A percentile compares a stretch with the other conserved stretches of the same genome.
Conservation (phyloP, 2,888 invertebrate species). For the Molorchus minor region DNA sequence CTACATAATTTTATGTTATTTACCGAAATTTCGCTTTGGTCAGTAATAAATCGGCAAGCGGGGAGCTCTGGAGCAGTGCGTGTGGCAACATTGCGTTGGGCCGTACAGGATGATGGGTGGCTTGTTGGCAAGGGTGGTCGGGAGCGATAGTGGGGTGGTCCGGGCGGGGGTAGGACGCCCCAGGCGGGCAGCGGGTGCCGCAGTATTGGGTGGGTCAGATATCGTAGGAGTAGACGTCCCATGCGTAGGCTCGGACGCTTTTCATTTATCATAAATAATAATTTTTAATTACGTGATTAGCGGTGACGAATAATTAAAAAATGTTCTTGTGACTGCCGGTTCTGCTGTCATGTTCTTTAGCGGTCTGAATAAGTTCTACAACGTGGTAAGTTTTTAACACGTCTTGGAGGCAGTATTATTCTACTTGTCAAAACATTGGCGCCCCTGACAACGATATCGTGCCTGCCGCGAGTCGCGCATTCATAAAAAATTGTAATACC, state of each 20-base stretch:
- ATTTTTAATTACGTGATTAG: slow-evolving; percentile 28
- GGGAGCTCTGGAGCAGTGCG: slow-evolving; percentile 34
- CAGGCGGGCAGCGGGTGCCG: slow-evolving; percentile 62
- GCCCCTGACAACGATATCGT: background rate
- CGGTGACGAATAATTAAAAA: slow-evolving; percentile 29
- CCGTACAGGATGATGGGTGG: slow-evolving; percentile 36
- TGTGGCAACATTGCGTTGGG: slow-evolving; percentile 41
- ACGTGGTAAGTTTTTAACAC: slow-evolving; percentile 41
- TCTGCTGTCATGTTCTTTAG: slow-evolving; percentile 40
- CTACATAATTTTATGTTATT: too few species aligned
- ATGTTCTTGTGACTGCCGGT: slow-evolving; percentile 23
- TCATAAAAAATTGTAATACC: too few species aligned
- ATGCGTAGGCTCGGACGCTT: slow-evolving; percentile 44
- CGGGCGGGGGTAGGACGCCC: slow-evolving; percentile 61
- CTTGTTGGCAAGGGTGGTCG: slow-evolving; percentile 39
- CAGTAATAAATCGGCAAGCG: slow-evolving; percentile 16
- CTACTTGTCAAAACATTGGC: slow-evolving; percentile 6
- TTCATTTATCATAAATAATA: slow-evolving; percentile 37
- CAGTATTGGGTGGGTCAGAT: slow-evolving; percentile 65
- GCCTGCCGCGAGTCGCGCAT: background rate
- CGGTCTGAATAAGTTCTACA: slow-evolving; percentile 30
- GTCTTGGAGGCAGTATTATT: background rate
- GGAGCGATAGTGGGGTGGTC: slow-evolving; percentile 61
- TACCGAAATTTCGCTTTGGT: background rate
- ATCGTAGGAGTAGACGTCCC: slow-evolving; percentile 56